Percentiles rank a stretch among this genome's conserved stretches.
These are phyloP conservation scores for Parauchenoglanis punctatus DNA, from an alignment of 2,797 vertebrate genomes.

Conservation along the genomic window DNA sequence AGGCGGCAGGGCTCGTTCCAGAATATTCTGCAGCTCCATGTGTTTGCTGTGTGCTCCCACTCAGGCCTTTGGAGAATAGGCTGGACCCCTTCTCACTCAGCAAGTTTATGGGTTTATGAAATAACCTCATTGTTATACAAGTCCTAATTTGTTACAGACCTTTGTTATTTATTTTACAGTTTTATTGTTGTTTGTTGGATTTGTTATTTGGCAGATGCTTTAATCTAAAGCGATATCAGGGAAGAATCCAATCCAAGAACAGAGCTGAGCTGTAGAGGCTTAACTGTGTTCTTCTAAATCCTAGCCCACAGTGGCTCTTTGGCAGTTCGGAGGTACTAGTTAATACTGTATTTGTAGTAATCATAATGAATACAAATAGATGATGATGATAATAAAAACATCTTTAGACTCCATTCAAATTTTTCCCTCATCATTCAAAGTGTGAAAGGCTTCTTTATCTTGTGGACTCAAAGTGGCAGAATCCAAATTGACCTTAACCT, in stretches of 20 bases:
- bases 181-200: slow-evolving; percentile 23
- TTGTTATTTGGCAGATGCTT: slow-evolving; percentile 14
- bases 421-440: background rate
- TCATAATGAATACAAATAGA: background rate
- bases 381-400: background rate
- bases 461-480: background rate
- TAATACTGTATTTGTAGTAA: background rate
- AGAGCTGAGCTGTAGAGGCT: background rate
- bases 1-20: slow-evolving; percentile 70
- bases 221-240: background rate
- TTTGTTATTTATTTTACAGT: slow-evolving; percentile 13
- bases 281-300: background rate
- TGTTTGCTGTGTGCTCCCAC: slow-evolving; percentile 68
- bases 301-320: background rate
- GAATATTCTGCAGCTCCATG: slow-evolving; percentile 60
- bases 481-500: background rate
- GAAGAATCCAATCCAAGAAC: background rate
- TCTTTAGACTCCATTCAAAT: background rate
- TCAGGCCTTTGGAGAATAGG: slow-evolving; percentile 71
- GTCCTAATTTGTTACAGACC: slow-evolving; percentile 19
- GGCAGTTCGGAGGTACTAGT: background rate
- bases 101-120: slow-evolving; percentile 50
- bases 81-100: slow-evolving; percentile 55
- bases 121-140: slow-evolving; percentile 30
- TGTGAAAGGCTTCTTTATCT: background rate